Conservation (phyloP, 1,140 invertebrate species). For the Drosophila suzukii region DNA sequence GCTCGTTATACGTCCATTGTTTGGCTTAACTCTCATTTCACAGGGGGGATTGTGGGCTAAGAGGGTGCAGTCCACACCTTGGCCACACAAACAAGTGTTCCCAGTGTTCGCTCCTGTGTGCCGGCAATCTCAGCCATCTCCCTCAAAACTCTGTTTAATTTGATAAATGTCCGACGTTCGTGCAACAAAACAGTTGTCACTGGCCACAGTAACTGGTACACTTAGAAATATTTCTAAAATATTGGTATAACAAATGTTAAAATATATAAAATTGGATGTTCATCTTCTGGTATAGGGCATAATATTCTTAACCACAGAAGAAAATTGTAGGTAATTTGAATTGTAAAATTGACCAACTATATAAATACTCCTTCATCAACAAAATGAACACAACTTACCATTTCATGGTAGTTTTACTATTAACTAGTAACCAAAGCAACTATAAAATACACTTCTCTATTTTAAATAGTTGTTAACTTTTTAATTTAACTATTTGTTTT, state of each 20-base stretch:
- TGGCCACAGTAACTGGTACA: conserved; percentile 18
- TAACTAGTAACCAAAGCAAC: too few species aligned
- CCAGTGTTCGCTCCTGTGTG: conserved; percentile 7
- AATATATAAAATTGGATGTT: too few species aligned
- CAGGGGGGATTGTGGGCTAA: not conserved
- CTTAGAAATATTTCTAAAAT: not conserved
- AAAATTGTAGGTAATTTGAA: too few species aligned
- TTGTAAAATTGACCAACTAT: too few species aligned
- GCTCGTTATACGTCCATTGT: conserved; percentile 70
- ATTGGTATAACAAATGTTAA: not conserved
- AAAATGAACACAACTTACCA: too few species aligned
- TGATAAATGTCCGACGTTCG: conserved; percentile 74
- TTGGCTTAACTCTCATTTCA: conserved; percentile 21
- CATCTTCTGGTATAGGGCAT: too few species aligned
- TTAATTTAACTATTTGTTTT: too few species aligned
- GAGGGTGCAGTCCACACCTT: conserved; percentile 25
- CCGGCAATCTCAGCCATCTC: conserved; percentile 57
- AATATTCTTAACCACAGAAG: too few species aligned
- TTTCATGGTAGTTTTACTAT: too few species aligned
- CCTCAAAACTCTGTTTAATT: conserved; percentile 70
- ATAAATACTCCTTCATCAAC: too few species aligned
- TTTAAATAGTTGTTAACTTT: too few species aligned
- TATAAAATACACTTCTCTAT: too few species aligned
- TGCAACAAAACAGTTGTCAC: conserved; percentile 78
- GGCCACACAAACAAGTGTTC: conserved; percentile 30